Evolutionary conservation across 2,113 vertebrate genomes (phyloP).

Genomic region (Indri indri): DNA sequence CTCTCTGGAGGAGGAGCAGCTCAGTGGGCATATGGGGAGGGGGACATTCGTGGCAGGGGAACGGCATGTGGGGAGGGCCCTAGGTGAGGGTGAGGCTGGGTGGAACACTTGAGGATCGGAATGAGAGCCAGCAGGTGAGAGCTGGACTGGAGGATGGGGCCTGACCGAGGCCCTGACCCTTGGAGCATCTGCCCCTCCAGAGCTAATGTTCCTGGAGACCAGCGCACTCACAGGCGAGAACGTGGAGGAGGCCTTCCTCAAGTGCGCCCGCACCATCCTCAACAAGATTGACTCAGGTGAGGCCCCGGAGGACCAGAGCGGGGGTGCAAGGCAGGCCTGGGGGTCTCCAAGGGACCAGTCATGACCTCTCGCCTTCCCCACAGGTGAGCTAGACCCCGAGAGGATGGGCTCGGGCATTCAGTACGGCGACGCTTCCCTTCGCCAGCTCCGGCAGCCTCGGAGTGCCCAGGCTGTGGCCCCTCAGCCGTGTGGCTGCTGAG

Average conservation of each 20-base stretch:
- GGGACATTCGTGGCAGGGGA: not conserved
- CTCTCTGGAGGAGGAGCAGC: not conserved
- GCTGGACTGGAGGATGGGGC: not conserved
- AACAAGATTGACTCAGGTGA: conserved; percentile 95
- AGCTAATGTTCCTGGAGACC: conserved; percentile 95
- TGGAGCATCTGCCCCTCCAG: conserved; percentile 67
- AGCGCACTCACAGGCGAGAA: conserved; percentile 95
- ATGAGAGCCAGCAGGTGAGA: not conserved
- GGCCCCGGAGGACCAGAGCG: rapidly evolving
- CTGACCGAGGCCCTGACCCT: not conserved
- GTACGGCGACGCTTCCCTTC: conserved; percentile 91
- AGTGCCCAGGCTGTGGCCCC: conserved; percentile 87
- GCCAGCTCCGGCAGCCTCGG: conserved; percentile 91
- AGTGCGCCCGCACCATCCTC: conserved; percentile 93
- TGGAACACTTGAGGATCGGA: not conserved
- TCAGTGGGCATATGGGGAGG: not conserved
- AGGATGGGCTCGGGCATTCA: conserved; percentile 97
- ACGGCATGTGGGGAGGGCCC: not conserved
- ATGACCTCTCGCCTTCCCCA: not conserved
- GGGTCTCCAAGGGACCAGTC: not conserved
- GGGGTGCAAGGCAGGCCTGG: not conserved
- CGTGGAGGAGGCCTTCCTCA: conserved; percentile 94
- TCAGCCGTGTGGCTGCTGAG: conserved; percentile 91
- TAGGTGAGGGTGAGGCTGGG: not conserved
- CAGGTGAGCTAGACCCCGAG: conserved; percentile 95